Evolutionary conservation across 92 coral and sea anemone genomes (phyloP).

Genomic region (Pocillopora meandrina): DNA sequence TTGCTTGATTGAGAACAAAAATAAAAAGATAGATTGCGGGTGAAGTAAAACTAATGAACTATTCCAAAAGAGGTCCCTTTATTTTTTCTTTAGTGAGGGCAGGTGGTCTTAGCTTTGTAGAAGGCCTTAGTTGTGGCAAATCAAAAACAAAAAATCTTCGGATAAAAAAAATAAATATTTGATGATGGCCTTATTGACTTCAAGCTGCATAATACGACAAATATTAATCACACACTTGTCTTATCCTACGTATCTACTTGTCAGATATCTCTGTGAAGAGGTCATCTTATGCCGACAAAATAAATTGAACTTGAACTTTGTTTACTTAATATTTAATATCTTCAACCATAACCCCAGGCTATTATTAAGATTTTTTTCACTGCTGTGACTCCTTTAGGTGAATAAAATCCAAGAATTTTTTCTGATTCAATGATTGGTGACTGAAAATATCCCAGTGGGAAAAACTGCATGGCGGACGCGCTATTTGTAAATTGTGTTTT

Average conservation of each 20-base stretch:
- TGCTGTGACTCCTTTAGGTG: constrained; percentile 11
- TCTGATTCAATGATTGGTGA: background rate
- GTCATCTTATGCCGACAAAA: background rate
- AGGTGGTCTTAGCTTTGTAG: constrained; percentile 10
- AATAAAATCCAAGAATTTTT: background rate
- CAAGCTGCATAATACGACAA: constrained; percentile 9
- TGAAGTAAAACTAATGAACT: background rate
- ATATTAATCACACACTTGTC: constrained; percentile 18
- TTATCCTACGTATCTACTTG: constrained; percentile 16
- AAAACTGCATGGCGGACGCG: background rate
- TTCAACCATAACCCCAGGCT: background rate
- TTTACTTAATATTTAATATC: constrained; percentile 16
- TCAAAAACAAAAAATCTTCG: constrained; percentile 16
- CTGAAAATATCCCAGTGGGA: constrained; percentile 5
- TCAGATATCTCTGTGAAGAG: background rate
- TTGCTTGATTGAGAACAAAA: too few relatives aligned
- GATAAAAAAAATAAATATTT: constrained; percentile 24
- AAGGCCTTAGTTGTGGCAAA: background rate
- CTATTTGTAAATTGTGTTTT: constrained; percentile 7
- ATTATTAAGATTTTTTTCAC: background rate
- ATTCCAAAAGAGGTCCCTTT: background rate
- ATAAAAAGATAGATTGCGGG: background rate
- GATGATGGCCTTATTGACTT: background rate
- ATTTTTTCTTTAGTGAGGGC: background rate
- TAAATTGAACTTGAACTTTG: background rate